These are phyloP conservation scores for Bombus ignitus DNA, from an alignment of 1,140 invertebrate species.

Conservation along the genomic window DNA sequence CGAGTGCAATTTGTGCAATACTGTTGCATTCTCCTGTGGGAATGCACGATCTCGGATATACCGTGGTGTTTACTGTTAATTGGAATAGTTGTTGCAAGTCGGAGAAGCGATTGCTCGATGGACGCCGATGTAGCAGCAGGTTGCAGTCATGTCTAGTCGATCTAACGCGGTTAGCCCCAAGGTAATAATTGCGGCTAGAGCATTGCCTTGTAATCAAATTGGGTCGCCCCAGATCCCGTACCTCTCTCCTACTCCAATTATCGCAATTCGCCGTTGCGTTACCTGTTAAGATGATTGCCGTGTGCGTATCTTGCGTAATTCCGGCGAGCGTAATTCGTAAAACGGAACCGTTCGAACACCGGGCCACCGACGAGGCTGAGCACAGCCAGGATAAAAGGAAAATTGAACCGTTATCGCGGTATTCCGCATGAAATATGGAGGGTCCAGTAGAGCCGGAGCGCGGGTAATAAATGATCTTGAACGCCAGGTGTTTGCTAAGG, in stretches of 20 bases:
- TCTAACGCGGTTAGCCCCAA: slow-evolving; percentile 63
- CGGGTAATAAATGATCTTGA: slow-evolving; percentile 19
- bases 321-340: no score
- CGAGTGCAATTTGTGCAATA: neutral
- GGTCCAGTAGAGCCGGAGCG: neutral
- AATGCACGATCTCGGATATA: slow-evolving; percentile 14
- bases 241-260: slow-evolving; percentile 50
- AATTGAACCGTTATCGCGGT: slow-evolving; percentile 5
- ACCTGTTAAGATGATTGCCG: slow-evolving; percentile 37
- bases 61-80: slow-evolving; percentile 63
- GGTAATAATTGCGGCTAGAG: slow-evolving; percentile 63
- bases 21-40: neutral
- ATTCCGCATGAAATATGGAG: neutral
- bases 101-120: slow-evolving; percentile 37
- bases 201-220: slow-evolving; percentile 67
- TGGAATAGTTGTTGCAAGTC: slow-evolving; percentile 62
- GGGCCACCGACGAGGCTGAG: neutral
- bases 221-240: slow-evolving; percentile 56
- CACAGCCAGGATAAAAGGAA: neutral
- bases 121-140: slow-evolving; percentile 51
- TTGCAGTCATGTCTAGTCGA: slow-evolving; percentile 32
- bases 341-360: no score
- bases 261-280: slow-evolving; percentile 31
- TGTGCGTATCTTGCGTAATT: slow-evolving; percentile 35
- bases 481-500: slow-evolving; percentile 36